A percentile compares a stretch with the other conserved stretches of the same genome.
Conservation (phyloP, 2,888 invertebrate species). For the Perithous albicinctus region DNA sequence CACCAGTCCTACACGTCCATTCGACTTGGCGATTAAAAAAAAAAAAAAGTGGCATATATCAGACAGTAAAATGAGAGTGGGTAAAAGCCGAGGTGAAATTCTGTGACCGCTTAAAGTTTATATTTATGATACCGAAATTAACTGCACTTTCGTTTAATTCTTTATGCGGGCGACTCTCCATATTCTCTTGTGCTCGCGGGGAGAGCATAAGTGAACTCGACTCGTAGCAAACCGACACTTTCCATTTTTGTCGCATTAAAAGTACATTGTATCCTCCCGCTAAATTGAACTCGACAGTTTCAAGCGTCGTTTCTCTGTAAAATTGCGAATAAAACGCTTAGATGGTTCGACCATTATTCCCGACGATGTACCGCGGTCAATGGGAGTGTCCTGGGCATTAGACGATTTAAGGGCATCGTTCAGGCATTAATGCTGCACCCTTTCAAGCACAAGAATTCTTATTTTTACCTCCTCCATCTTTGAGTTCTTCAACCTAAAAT, state of each 20-base stretch:
- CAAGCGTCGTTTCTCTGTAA: conserved; percentile 20
- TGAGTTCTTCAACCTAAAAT: background rate
- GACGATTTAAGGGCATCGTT: conserved; percentile 56
- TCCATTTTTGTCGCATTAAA: conserved; percentile 17
- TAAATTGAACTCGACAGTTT: conserved; percentile 23
- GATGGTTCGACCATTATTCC: conserved; percentile 29
- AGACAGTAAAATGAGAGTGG: conserved; percentile 9
- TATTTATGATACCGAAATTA: conserved; percentile 59
- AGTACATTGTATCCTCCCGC: conserved; percentile 10
- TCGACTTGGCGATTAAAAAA: background rate
- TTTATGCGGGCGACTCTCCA: conserved; percentile 12
- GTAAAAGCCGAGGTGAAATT: conserved; percentile 40
- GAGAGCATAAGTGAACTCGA: background rate
- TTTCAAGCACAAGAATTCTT: background rate
- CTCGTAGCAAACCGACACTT: background rate
- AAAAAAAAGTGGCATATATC: conserved; percentile 14
- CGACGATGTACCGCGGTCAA: conserved; percentile 26
- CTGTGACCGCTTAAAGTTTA: conserved; percentile 39
- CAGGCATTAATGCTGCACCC: conserved; percentile 26
- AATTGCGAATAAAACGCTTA: conserved; percentile 45
- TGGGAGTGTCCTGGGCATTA: conserved; percentile 25
- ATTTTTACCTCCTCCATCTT: background rate
- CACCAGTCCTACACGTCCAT: conserved; percentile 34
- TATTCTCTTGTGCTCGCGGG: background rate
- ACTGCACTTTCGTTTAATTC: conserved; percentile 53